Conservation (phyloP, 2,797 vertebrate species). For the Stomatorhinus walkeri region DNA sequence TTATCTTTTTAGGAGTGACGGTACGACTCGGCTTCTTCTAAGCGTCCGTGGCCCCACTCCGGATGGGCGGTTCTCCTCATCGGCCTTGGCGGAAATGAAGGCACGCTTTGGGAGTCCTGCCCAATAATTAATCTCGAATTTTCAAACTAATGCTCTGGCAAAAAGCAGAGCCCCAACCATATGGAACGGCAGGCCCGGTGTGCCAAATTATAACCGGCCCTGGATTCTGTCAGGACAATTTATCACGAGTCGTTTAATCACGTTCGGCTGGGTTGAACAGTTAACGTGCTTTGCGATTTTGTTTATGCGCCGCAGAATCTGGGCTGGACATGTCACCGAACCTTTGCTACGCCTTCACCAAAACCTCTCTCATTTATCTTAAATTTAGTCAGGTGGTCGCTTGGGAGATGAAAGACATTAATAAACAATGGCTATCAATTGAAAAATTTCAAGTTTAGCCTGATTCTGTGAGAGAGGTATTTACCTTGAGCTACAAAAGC, state of each 20-base stretch:
- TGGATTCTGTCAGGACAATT: background rate
- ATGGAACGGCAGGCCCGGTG: background rate
- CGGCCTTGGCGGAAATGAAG: conserved; percentile 10
- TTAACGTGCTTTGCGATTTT: background rate
- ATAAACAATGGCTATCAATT: background rate
- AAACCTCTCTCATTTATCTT: background rate
- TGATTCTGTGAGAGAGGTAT: background rate
- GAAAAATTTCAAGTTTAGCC: background rate
- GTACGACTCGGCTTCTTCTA: conserved; percentile 59
- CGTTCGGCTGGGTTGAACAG: background rate
- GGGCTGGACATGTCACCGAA: background rate
- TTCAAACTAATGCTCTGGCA: conserved; percentile 9
- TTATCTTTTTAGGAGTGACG: background rate
- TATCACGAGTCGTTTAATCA: background rate
- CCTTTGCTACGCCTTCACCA: background rate
- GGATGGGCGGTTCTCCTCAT: background rate
- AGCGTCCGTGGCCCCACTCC: background rate
- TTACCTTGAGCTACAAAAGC: background rate
- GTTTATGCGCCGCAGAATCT: background rate
- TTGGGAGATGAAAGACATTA: background rate
- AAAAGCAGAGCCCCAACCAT: conserved; percentile 2
- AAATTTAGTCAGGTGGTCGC: background rate
- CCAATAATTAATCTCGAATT: conserved; percentile 15
- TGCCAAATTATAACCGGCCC: conserved; percentile 15
- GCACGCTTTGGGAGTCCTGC: conserved; percentile 13